Evolutionary conservation across 2,113 vertebrate genomes (phyloP).

Genomic region (Procapra przewalskii): DNA sequence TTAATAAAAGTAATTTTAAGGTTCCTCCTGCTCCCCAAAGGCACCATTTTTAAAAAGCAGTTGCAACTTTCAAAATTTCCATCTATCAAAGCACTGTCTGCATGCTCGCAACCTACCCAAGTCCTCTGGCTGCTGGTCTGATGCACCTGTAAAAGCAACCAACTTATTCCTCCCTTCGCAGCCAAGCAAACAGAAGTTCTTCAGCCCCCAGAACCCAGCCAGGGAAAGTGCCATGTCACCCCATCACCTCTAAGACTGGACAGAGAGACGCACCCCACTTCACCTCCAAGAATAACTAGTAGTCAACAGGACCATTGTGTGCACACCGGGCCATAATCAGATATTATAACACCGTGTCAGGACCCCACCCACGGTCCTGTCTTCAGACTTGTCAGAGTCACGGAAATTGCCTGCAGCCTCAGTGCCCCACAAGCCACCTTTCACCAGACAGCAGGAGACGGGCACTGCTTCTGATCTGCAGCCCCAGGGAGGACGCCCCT

Average conservation of each 20-base stretch:
- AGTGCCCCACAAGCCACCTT: fast-evolving
- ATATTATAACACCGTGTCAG: background rate
- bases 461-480: background rate
- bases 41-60: background rate
- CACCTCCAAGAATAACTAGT: background rate
- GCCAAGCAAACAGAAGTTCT: background rate
- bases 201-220: background rate
- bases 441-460: background rate
- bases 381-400: background rate
- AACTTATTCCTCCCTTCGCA: background rate
- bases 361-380: background rate
- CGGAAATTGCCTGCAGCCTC: background rate
- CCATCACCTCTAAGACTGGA: background rate
- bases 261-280: background rate
- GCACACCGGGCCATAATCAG: background rate
- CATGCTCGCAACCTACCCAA: background rate
- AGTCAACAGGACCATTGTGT: background rate
- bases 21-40: background rate
- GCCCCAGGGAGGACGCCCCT: too few species aligned
- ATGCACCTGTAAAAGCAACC: background rate
- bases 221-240: background rate
- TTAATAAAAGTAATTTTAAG: background rate
- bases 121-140: background rate
- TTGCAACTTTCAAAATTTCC: background rate
- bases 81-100: background rate